Conservation (phyloP, 1,140 invertebrate genomes). For the Drosophila virilis region DNA sequence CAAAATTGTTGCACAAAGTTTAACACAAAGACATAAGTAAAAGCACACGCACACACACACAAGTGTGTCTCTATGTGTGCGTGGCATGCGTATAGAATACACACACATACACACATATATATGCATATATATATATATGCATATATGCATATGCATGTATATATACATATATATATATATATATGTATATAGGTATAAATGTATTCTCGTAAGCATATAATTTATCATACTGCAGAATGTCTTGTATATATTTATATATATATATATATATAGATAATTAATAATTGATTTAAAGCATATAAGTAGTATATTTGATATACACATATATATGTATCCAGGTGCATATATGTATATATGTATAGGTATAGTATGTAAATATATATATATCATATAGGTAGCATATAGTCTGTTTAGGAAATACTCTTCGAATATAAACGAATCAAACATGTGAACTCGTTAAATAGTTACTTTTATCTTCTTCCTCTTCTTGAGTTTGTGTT, state of each 20-base stretch:
- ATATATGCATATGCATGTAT: constrained; percentile 35
- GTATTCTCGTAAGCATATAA: constrained; percentile 75
- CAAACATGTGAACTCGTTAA: constrained; percentile 34
- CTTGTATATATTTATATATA: constrained; percentile 56
- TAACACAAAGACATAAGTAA: constrained; percentile 53
- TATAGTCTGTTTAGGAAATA: constrained; percentile 81
- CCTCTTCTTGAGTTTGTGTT: constrained; percentile 25
- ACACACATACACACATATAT: constrained; percentile 8
- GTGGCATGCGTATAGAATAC: too few species aligned
- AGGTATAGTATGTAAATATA: constrained; percentile 49
- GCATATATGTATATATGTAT: constrained; percentile 41
- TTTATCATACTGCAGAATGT: constrained; percentile 81
- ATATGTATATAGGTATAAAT: constrained; percentile 57
- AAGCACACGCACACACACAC: constrained; percentile 3
- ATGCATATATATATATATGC: constrained; percentile 23
- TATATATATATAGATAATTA: constrained; percentile 53
- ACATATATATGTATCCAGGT: constrained; percentile 32
- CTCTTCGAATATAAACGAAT: constrained; percentile 73
- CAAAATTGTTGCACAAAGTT: constrained; percentile 57
- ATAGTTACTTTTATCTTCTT: constrained; percentile 29
- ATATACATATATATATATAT: constrained; percentile 38
- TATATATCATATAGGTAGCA: constrained; percentile 27
- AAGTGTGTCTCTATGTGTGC: constrained; percentile 4
- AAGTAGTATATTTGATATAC: constrained; percentile 42
- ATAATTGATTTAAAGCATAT: constrained; percentile 81